phyloP scores from a whole-genome alignment of 2,888 invertebrate species.

The Celastrina argiolus region DNA sequence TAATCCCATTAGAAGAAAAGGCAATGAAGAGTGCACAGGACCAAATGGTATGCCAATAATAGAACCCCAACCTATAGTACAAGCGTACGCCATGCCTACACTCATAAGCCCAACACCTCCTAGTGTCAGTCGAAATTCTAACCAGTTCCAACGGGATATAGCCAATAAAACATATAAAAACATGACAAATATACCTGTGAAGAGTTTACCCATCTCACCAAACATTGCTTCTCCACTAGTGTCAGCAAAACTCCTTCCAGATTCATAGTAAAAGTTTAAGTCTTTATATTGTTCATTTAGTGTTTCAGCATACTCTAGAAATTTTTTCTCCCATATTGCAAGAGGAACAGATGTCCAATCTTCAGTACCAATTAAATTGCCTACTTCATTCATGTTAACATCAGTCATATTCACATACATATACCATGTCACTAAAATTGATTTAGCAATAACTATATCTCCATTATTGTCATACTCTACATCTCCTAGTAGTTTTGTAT shows the following conservation, averaged over 20 bases:
- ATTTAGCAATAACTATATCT: constrained; percentile 79
- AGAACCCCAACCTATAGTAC: constrained; percentile 85
- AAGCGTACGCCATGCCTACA: constrained; percentile 84
- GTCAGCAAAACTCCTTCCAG: constrained; percentile 86
- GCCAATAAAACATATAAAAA: constrained; percentile 85
- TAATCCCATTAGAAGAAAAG: constrained; percentile 88
- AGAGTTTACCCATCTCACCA: constrained; percentile 83
- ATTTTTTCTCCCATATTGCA: constrained; percentile 80
- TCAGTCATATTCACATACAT: constrained; percentile 82
- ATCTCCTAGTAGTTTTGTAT: constrained; percentile 80
- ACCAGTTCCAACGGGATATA: constrained; percentile 84
- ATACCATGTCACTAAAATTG: constrained; percentile 81
- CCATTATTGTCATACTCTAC: constrained; percentile 76
- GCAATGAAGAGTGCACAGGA: constrained; percentile 88
- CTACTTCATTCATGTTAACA: constrained; percentile 81
- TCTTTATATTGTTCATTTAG: constrained; percentile 49
- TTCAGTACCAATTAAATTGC: constrained; percentile 85
- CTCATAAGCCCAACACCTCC: constrained; percentile 83
- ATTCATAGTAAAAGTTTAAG: constrained; percentile 74
- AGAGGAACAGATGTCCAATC: constrained; percentile 82
- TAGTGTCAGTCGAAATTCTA: constrained; percentile 83
- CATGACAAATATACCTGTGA: constrained; percentile 83
- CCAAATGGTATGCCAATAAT: constrained; percentile 85
- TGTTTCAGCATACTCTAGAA: constrained; percentile 63
- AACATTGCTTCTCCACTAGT: constrained; percentile 83